Evolutionary conservation across 2,797 vertebrate species (phyloP).

Genomic region (Siniperca obscura): DNA sequence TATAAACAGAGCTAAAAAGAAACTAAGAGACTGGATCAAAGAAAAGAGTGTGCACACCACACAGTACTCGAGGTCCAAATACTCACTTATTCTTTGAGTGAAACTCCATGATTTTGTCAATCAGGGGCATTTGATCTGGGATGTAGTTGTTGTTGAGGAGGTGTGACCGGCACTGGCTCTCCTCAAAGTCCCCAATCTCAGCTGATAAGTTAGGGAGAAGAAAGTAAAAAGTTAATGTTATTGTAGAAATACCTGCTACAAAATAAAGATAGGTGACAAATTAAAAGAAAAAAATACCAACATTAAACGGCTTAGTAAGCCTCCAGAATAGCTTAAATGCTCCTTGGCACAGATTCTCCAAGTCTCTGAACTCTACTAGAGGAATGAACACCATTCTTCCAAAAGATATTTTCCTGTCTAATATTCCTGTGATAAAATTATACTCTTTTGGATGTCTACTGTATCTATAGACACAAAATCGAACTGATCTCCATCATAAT

Average conservation of each 20-base stretch:
- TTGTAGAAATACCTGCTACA: not conserved
- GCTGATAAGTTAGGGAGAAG: constrained; percentile 80
- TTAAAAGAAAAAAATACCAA: too few species aligned
- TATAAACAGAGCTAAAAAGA: constrained; percentile 25
- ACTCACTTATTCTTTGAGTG: constrained; percentile 95
- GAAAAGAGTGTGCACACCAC: not conserved
- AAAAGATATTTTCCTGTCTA: not conserved
- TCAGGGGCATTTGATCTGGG: constrained; percentile 95
- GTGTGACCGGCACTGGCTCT: constrained; percentile 93
- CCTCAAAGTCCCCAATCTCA: constrained; percentile 99
- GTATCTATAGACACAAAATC: not conserved
- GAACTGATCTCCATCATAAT: not conserved
- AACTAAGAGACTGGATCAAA: constrained; percentile 12
- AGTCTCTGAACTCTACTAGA: not conserved
- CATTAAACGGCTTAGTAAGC: not conserved
- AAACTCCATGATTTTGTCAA: constrained; percentile 97
- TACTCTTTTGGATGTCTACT: not conserved
- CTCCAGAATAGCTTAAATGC: not conserved
- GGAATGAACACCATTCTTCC: not conserved
- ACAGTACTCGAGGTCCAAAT: not conserved
- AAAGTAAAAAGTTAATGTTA: constrained; percentile 20
- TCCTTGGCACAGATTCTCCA: not conserved
- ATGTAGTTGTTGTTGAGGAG: constrained; percentile 97
- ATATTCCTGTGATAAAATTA: not conserved
- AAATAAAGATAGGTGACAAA: not conserved